These are phyloP conservation scores for Calliopsis andreniformis DNA, from an alignment of 1,140 invertebrate genomes.

Conservation along the genomic window DNA sequence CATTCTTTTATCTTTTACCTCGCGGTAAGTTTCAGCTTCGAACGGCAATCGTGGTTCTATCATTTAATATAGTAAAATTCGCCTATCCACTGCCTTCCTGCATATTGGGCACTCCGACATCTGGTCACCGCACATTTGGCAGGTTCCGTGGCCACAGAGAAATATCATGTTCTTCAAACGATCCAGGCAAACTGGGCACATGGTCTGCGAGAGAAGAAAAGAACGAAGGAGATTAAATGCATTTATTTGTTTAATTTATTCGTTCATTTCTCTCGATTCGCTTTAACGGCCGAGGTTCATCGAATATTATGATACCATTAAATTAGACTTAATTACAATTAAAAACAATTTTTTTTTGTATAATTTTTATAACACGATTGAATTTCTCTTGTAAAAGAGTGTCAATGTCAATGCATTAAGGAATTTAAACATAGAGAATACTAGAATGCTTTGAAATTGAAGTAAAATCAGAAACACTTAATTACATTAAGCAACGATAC, in stretches of 20 bases:
- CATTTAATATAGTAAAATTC: slow-evolving; percentile 93
- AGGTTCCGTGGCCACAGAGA: slow-evolving; percentile 97
- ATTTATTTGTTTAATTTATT: background rate
- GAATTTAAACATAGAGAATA: too few species aligned
- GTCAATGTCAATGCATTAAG: background rate
- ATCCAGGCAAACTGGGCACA: slow-evolving; percentile 99
- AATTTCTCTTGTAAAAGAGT: background rate
- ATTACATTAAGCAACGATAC: too few species aligned
- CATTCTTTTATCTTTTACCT: background rate
- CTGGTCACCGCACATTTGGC: slow-evolving; percentile 98
- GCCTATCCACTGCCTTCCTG: slow-evolving; percentile 96
- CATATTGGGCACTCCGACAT: slow-evolving; percentile 99
- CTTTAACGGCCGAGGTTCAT: background rate
- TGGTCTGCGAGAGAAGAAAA: slow-evolving; percentile 88
- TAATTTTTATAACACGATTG: background rate
- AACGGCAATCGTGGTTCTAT: background rate
- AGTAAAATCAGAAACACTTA: too few species aligned
- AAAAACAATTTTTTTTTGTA: too few species aligned
- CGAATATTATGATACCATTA: background rate
- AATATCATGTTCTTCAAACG: slow-evolving; percentile 99
- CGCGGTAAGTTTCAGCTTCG: background rate
- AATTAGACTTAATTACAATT: background rate
- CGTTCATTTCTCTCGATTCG: background rate
- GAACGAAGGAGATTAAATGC: background rate
- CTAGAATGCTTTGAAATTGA: too few species aligned